Percentiles rank a stretch among this genome's conserved stretches.
phyloP scores from a whole-genome alignment of 2,888 invertebrate genomes.

The Lasioglossum lativentre region DNA sequence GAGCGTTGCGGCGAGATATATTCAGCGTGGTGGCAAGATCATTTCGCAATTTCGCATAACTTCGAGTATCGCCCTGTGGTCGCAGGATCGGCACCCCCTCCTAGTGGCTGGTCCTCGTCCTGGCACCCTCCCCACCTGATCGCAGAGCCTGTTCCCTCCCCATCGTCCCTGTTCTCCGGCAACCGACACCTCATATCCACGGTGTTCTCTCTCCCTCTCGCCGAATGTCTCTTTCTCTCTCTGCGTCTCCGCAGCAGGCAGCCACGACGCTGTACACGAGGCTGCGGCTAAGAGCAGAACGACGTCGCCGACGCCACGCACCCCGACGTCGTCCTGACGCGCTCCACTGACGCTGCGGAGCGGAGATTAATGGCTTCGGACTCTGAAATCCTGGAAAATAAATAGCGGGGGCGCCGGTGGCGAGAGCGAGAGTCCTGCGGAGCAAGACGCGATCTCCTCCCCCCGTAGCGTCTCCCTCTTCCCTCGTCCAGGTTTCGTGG shows the following conservation, averaged over 20 bases:
- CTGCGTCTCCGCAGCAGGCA: conserved; percentile 45
- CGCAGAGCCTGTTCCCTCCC: conserved; percentile 44
- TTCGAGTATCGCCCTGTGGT: conserved; percentile 52
- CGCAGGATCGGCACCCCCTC: conserved; percentile 66
- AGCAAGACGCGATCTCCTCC: conserved; percentile 68
- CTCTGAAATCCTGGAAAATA: conserved; percentile 84
- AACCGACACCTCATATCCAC: conserved; percentile 41
- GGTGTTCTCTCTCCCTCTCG: conserved; percentile 51
- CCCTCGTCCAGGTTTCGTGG: not conserved
- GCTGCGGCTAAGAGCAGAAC: conserved; percentile 76
- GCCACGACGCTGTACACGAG: conserved; percentile 65
- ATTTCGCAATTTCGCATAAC: conserved; percentile 69
- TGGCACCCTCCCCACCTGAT: conserved; percentile 48
- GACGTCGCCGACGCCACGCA: conserved; percentile 78
- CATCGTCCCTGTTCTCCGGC: conserved; percentile 18
- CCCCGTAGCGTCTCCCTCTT: not conserved
- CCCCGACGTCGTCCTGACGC: conserved; percentile 83
- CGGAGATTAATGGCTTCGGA: conserved; percentile 84
- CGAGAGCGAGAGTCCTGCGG: conserved; percentile 76
- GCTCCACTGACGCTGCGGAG: conserved; percentile 83
- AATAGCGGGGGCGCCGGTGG: conserved; percentile 81
- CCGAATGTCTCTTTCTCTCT: conserved; percentile 39
- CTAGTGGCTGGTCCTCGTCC: conserved; percentile 44
- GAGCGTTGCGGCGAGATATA: not conserved
- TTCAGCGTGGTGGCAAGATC: not conserved